Evolutionary conservation across 2,888 invertebrate species (phyloP), one percentile per base, ranked within the genome.

Genomic region (Folsomia manolachei): DNA sequence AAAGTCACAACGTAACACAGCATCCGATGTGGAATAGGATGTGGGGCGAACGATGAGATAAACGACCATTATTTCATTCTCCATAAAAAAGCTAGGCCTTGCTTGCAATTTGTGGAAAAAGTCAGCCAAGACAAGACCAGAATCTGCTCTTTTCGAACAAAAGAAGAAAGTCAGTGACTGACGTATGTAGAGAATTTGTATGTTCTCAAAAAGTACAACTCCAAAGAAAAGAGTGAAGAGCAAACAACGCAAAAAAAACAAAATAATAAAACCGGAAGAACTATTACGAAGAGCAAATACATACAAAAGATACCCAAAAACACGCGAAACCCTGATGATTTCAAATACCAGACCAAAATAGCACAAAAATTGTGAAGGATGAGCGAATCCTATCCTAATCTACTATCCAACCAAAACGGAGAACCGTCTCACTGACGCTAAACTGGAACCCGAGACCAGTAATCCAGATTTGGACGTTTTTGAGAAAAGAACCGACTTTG

Each of bases 61-160:
- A n/a, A n/a, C n/a, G n/a, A n/a, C 7, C 39, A 39, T 39, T 39
- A 14, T 56, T 56, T 7, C 56, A 56, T 56, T 56, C 7, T 56
- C 7, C 56, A 21, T 4, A 56, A 18, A n/a, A 19, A 56, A 7
- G 56, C 21, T 7, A 56, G n/a, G n/a, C n/a, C n/a, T n/a, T n/a
- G n/a, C n/a, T n/a, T 56, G 56, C 21, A 56, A 56, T 56, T 56
- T 56, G 56, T 56, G 21, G 56, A 56, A n/a, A 56, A 56, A 56
- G 56, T 56, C 56, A 56, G 56, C 39, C 39, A 4, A 56, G n/a
- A 56, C 51, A 9, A 51, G 9, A 51, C 18, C 51, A 9, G n/a
- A 18, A 56, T 56, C 56, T 4, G 7, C 39, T 14, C 14, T 39
- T 39, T 39, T 14, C 4, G 14, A 39, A 39, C 7, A 39, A 14